Evolutionary conservation across 2,113 vertebrate species (phyloP), one percentile per base, ranked within the genome.

Genomic region (Amia ocellicauda): DNA sequence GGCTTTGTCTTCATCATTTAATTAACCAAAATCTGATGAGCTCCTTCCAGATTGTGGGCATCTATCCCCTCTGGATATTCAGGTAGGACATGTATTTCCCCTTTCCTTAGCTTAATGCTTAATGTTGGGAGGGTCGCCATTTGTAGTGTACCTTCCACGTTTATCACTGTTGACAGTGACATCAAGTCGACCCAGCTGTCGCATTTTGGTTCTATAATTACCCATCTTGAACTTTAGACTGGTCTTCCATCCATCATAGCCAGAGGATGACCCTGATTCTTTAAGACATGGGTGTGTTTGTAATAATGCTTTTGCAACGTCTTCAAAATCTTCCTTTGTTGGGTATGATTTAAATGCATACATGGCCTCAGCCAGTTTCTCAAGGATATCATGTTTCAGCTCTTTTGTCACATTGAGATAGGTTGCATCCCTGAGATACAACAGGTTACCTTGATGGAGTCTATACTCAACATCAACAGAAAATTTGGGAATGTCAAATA

Each of bases 31-130:
- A 54, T 7, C 40, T 75, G 40, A 23, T 19, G 13, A 50, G 24
- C 55, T 20, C 0, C 19, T 63, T 70, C 63, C 2, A 67, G 52
- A 43, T 20, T 61, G 2, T 27, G 4, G 28, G 49, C 61, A 71
- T 69, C 40, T n/a, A 42, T n/a, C 17, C 69, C 54, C 5, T 71
- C 67, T 66, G 62, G 58, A 71, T 54, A 41, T 7, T 78, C 20
- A 20, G 67, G 69, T 14, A 76, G 7, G 58, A 59, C 58, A 40
- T 70, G 61, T 5, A 71, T 47, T 71, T 78, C 61, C 17, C 61
- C 57, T 66, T 69, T 75, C 47, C 22, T 69, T 31, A 58, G 66
- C 22, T 63, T 67, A n/a, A 72, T 74, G 26, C 76, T 52, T 42
- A 41, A 63, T 75, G 63, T 73, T 64, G 3, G 73, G 64, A 56